Evolutionary conservation across 2,113 vertebrate genomes (phyloP).

Genomic region (Polyodon spathula): DNA sequence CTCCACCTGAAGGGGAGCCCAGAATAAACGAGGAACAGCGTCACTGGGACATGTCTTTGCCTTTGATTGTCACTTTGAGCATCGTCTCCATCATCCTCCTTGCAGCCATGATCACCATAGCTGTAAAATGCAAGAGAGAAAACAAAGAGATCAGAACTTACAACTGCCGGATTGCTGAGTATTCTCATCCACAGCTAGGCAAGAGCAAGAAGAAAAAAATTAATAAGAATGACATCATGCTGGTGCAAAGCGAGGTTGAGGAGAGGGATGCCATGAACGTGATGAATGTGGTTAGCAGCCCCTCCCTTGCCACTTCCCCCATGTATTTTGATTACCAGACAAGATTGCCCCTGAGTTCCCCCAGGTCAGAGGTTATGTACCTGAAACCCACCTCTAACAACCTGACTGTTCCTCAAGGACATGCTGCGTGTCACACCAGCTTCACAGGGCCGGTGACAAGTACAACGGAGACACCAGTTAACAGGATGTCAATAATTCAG

Average conservation of each 20-base stretch:
- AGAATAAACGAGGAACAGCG: constrained; percentile 81
- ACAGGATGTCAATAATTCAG: constrained; percentile 99
- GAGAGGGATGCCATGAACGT: constrained; percentile 98
- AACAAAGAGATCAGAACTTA: constrained; percentile 99
- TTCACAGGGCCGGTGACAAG: constrained; percentile 94
- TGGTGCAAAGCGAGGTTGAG: constrained; percentile 97
- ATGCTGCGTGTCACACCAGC: constrained; percentile 95
- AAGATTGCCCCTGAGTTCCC: constrained; percentile 96
- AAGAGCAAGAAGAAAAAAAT: constrained; percentile 96
- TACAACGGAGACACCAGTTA: constrained; percentile 85
- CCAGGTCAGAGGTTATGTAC: constrained; percentile 98
- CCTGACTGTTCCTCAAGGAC: constrained; percentile 95
- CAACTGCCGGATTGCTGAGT: constrained; percentile 96
- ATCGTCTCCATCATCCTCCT: constrained; percentile 93
- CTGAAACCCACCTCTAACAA: constrained; percentile 96
- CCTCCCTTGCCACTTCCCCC: constrained; percentile 94
- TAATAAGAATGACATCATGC: constrained; percentile 97
- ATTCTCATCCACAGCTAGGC: constrained; percentile 92
- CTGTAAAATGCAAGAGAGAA: constrained; percentile 92
- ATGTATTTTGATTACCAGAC: constrained; percentile 99
- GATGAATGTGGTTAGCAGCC: constrained; percentile 99
- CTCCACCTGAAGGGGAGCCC: constrained; percentile 77
- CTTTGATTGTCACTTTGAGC: constrained; percentile 90
- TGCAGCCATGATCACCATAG: constrained; percentile 95
- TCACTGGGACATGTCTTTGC: constrained; percentile 93